Conservation (phyloP, 2,113 vertebrate species). For the Scophthalmus maximus region DNA sequence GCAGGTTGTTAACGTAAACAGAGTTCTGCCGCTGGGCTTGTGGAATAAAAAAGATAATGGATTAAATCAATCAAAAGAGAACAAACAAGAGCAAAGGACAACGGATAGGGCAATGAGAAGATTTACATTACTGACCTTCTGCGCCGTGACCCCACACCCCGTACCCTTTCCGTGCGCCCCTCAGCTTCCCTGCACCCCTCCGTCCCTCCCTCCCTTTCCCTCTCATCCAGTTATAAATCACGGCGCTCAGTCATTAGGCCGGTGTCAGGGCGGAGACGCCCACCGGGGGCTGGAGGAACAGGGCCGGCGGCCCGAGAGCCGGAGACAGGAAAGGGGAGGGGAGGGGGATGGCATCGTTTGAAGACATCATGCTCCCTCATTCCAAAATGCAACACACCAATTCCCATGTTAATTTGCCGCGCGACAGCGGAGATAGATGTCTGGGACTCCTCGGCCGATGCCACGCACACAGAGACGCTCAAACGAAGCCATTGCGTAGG, state of each 20-base stretch:
- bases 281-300: constrained; percentile 56
- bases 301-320: constrained; percentile 39
- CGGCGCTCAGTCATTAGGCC: constrained; percentile 79
- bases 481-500: constrained; percentile 59
- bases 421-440: constrained; percentile 78
- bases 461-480: constrained; percentile 58
- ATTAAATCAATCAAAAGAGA: not conserved
- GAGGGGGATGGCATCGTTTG: constrained; percentile 44
- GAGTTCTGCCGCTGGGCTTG: not conserved
- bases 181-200: constrained; percentile 11
- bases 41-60: not conserved
- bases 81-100: constrained; percentile 38
- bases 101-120: constrained; percentile 43
- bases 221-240: constrained; percentile 79
- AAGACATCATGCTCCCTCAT: constrained; percentile 16
- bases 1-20: not conserved
- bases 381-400: constrained; percentile 74
- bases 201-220: constrained; percentile 29
- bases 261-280: constrained; percentile 71
- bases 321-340: constrained; percentile 37
- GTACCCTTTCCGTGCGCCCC: constrained; percentile 41
- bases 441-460: constrained; percentile 68
- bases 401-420: constrained; percentile 83
- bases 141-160: constrained; percentile 33
- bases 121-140: constrained; percentile 72